Evolutionary conservation across 2,888 invertebrate genomes (phyloP), one percentile per base, ranked within the genome.

Genomic region (Caenorhabditis sp.): DNA sequence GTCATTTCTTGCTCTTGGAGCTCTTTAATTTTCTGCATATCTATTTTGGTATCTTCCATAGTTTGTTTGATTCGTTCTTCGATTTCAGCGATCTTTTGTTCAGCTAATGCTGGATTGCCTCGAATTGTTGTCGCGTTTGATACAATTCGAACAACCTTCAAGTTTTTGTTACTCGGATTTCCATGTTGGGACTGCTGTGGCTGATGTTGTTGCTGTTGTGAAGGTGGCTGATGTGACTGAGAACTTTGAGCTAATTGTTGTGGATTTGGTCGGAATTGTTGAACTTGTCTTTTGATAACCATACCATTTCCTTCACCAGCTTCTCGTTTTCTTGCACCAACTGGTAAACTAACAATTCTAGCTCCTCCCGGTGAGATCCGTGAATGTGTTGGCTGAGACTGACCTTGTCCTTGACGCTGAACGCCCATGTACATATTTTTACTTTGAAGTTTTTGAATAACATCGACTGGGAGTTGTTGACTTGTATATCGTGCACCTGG

Each of bases 301-400:
- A 43, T 58, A n/a, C 36, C 36, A 36, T 26, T 10, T 20, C 31
- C 36, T 8, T 23, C 61, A 25, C 7, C 26, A 50, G 49, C 56
- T 12, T 74, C 73, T 31, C 73, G 8, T 50, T 74, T 74, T 31
- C 73, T 54, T 27, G 58, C 59, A 23, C 59, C 63, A 23, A 26
- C 27, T 8, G 54, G 62, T n/a, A 75, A 59, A 43, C 67, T 67
- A 14, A 75, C 70, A 20, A 75, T 67, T 38, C 75, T n/a, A 1
- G 75, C 75, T 12, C 75, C 75, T 17, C 68, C 66, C 7, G 75
- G 75, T 17, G 75, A 70, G 20, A 75, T 70, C 1, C 75, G 27
- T 3, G 3, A 59, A 10, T 38, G 59, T 20, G 5, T 5, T 36
- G 52, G 5, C 31, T 31, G 31, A 7, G 31, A 31, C 31, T 31